Evolutionary conservation across 2,797 vertebrate genomes (phyloP), one percentile per base, ranked within the genome.

Genomic region (Tarsius wallacei): DNA sequence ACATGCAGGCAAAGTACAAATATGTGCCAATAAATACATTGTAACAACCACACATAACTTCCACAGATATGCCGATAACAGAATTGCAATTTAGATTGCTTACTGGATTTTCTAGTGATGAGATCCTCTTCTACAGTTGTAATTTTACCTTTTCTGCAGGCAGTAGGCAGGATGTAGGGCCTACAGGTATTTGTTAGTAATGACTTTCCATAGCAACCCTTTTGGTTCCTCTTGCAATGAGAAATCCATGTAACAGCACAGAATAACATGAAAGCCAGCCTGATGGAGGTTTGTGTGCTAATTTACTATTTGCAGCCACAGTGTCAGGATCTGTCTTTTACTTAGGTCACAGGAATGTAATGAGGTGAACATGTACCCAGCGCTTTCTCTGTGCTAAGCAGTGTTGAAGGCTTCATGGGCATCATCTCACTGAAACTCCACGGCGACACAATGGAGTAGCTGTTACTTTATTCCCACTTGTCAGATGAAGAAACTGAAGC

Each of bases 71-170:
- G n/a, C 61, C 7, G 4, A 26, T 70, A 84, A 24, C 63, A 92
- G 59, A 73, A 59, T 96, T 74, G 14, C 53, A 77, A 42, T 84
- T 91, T 36, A 81, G 36, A 42, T 89, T 81, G 47, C 94, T 57
- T 68, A 22, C 24, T 59, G 78, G 49, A 47, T 86, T 83, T 96
- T 33, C 53, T 42, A 77, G 85, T 2, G 57, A 89, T 66, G 33
- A 49, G 36, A 36, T 71, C 49, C 64, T 26, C 77, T 82, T 81
- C 36, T 91, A 31, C 70, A 91, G 57, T 49, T 82, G 47, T 80
- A 63, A 89, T 91, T 87, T 87, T 55, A 33, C 57, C 42, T 68
- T 7, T 17, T 28, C 26, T 82, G 11, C 4, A 77, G 61, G 70
- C 78, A n/a, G 28, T 57, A 84, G 19, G 42, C 24, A 61, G 68